Conservation (phyloP, 2,888 invertebrate species). For the Conomelus anceps region DNA sequence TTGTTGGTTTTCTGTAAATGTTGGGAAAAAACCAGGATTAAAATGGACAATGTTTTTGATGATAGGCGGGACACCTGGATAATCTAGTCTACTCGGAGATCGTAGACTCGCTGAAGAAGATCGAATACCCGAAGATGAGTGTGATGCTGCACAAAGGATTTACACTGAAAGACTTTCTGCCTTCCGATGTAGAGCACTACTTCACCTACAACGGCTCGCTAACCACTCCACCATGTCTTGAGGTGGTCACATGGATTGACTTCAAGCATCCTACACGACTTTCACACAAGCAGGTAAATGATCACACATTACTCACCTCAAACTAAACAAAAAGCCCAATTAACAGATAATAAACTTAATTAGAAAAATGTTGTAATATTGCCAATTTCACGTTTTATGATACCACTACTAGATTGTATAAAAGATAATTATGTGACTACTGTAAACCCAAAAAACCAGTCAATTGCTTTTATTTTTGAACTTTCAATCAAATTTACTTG, state of each 20-base stretch:
- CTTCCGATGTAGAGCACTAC: slow-evolving; percentile 54
- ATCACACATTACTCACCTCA: background rate
- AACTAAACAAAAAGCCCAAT: no score
- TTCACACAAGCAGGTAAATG: slow-evolving; percentile 57
- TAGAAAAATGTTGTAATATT: no score
- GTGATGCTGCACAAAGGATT: slow-evolving; percentile 47
- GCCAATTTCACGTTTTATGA: no score
- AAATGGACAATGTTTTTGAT: background rate
- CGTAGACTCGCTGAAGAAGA: slow-evolving; percentile 49
- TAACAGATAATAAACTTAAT: no score
- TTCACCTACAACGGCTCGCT: slow-evolving; percentile 80
- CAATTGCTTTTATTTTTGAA: no score
- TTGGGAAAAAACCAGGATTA: background rate
- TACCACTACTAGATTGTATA: no score
- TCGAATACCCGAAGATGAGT: slow-evolving; percentile 50
- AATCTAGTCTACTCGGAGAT: slow-evolving; percentile 53
- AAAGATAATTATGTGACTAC: no score
- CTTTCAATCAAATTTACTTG: no score
- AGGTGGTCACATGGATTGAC: slow-evolving; percentile 82
- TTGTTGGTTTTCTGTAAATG: no score
- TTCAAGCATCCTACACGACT: slow-evolving; percentile 64
- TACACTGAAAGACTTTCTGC: slow-evolving; percentile 50
- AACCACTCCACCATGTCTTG: slow-evolving; percentile 79
- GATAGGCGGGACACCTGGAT: slow-evolving; percentile 30
- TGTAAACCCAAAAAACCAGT: no score